Percentiles rank a stretch among this genome's conserved stretches.
Evolutionary conservation across 2,797 vertebrate genomes (phyloP).

Genomic region (Phaenicophaeus curvirostris): DNA sequence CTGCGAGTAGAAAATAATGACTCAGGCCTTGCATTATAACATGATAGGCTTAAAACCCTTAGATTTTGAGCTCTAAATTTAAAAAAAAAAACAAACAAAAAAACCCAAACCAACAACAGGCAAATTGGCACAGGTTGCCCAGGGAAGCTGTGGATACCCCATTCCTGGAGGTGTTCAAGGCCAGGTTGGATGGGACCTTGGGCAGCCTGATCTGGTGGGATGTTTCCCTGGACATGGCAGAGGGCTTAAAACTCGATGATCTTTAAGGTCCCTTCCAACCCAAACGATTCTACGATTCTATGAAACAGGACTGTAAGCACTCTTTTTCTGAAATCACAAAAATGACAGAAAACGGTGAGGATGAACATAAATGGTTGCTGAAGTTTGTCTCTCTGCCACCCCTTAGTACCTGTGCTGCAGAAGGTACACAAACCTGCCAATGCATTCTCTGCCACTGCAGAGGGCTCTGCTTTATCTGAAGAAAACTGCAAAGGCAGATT

Average conservation of each 20-base stretch:
- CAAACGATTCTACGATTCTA: too few relatives aligned
- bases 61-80: background rate
- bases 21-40: background rate
- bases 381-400: background rate
- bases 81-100: fast-evolving
- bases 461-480: background rate
- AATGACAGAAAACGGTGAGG: background rate
- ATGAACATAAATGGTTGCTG: background rate
- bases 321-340: background rate
- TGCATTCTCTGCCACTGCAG: fast-evolving
- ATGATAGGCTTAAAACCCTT: fast-evolving
- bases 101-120: too few relatives aligned
- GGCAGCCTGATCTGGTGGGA: too few relatives aligned
- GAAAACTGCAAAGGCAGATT: background rate
- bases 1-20: background rate
- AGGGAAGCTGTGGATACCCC: too few relatives aligned
- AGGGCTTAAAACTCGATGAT: too few relatives aligned
- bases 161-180: too few relatives aligned
- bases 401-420: background rate
- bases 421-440: background rate
- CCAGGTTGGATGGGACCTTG: too few relatives aligned
- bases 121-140: too few relatives aligned
- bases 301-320: background rate
- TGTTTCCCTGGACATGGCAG: too few relatives aligned
- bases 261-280: too few relatives aligned